Conservation (phyloP, 2,888 invertebrate species). For the Danaus chrysippus region DNA sequence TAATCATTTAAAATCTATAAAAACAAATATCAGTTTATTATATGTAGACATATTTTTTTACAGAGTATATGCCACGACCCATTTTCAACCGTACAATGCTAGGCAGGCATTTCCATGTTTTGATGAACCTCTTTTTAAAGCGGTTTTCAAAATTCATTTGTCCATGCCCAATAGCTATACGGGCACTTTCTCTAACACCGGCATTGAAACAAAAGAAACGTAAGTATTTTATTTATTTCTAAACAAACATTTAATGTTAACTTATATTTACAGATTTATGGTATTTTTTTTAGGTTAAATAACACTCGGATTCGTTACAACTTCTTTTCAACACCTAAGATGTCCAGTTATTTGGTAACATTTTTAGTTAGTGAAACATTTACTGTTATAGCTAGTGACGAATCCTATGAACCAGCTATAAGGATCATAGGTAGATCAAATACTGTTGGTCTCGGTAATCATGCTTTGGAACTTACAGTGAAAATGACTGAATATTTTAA, state of each 20-base stretch:
- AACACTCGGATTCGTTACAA: constrained; percentile 44
- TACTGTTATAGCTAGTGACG: constrained; percentile 58
- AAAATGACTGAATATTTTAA: constrained; percentile 62
- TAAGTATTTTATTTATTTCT: constrained; percentile 38
- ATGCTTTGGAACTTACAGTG: constrained; percentile 55
- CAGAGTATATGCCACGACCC: constrained; percentile 81
- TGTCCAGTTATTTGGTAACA: constrained; percentile 92
- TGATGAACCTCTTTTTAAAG: constrained; percentile 90
- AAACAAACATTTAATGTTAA: too few relatives aligned
- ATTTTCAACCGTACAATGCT: constrained; percentile 89
- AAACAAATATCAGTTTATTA: not conserved
- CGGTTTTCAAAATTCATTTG: constrained; percentile 84
- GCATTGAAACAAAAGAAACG: constrained; percentile 43
- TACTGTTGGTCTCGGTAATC: constrained; percentile 53
- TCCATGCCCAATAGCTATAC: constrained; percentile 72
- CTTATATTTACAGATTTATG: too few relatives aligned
- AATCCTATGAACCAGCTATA: constrained; percentile 52
- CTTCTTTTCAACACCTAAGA: constrained; percentile 79
- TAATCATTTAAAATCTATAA: constrained; percentile 1
- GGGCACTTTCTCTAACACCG: constrained; percentile 81
- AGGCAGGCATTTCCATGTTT: constrained; percentile 92
- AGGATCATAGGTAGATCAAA: constrained; percentile 70
- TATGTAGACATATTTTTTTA: constrained; percentile 18
- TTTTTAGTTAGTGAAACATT: constrained; percentile 83
- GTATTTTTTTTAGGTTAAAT: constrained; percentile 40